Evolutionary conservation across 2,888 invertebrate genomes (phyloP).

Genomic region (Drepana falcataria): DNA sequence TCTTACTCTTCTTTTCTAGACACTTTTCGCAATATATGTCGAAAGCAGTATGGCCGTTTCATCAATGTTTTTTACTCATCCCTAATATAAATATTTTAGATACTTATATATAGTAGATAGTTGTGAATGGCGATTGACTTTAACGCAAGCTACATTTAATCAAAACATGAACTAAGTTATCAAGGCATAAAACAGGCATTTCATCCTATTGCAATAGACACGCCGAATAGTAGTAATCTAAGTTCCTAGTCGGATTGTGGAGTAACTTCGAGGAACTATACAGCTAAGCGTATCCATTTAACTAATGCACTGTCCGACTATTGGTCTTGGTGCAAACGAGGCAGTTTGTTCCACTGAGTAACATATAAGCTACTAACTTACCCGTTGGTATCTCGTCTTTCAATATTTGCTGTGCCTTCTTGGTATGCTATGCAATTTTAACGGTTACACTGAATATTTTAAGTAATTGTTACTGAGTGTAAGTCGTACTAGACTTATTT

Average conservation of each 20-base stretch:
- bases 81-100: too few relatives aligned
- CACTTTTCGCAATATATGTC: too few relatives aligned
- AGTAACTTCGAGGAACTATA: slow-evolving; percentile 61
- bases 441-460: slow-evolving; percentile 5
- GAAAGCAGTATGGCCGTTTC: too few relatives aligned
- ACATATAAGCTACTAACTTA: slow-evolving; percentile 55
- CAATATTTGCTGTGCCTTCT: slow-evolving; percentile 26
- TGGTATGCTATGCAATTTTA: slow-evolving; percentile 10
- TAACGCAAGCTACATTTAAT: background rate
- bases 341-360: slow-evolving; percentile 63
- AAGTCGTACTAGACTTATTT: too few relatives aligned
- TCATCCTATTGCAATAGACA: slow-evolving; percentile 45
- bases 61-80: too few relatives aligned
- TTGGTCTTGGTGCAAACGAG: slow-evolving; percentile 72
- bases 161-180: slow-evolving; percentile 5
- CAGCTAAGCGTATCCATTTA: slow-evolving; percentile 69
- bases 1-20: too few relatives aligned
- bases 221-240: slow-evolving; percentile 60
- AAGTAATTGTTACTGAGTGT: background rate
- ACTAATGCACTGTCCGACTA: slow-evolving; percentile 74
- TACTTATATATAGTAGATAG: too few relatives aligned
- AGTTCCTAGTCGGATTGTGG: slow-evolving; percentile 66
- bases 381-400: slow-evolving; percentile 26
- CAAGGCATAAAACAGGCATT: slow-evolving; percentile 46
- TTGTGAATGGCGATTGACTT: background rate